Evolutionary conservation across 2,797 vertebrate species (phyloP).

Genomic region (Cynopterus sphinx): DNA sequence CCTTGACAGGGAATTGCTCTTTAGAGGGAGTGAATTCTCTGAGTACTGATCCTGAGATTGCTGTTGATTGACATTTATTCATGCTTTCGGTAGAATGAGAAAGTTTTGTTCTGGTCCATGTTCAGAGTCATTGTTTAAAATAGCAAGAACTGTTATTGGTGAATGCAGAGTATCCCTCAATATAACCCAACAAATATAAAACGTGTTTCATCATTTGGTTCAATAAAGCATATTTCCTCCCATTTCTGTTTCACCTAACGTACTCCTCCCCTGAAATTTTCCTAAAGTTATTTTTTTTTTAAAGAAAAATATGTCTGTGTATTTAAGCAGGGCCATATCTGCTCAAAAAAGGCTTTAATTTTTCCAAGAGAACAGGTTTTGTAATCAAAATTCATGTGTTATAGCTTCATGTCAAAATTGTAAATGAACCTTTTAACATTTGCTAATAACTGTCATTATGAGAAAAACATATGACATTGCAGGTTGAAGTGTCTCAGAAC

Average conservation of each 20-base stretch:
- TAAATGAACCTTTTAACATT: slow-evolving; percentile 57
- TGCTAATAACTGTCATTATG: slow-evolving; percentile 47
- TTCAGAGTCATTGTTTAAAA: slow-evolving; percentile 26
- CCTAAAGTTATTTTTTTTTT: background rate
- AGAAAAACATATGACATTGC: slow-evolving; percentile 31
- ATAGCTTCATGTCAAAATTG: slow-evolving; percentile 15
- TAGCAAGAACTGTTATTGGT: background rate
- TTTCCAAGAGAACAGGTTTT: background rate
- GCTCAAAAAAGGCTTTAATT: slow-evolving; percentile 6
- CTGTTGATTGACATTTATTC: background rate
- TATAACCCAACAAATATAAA: background rate
- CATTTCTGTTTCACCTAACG: background rate
- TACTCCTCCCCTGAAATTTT: slow-evolving; percentile 21
- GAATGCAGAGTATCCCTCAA: background rate
- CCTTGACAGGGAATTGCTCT: background rate
- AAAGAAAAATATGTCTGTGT: slow-evolving; percentile 14
- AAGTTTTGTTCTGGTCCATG: background rate
- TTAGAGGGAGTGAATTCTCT: background rate
- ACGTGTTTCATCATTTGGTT: background rate
- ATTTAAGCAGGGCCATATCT: background rate
- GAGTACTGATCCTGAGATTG: background rate
- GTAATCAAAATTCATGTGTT: slow-evolving; percentile 37
- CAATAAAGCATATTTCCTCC: background rate
- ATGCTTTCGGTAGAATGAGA: background rate
- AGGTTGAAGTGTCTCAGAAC: slow-evolving; percentile 27